Evolutionary conservation across 2,797 vertebrate species (phyloP).

Genomic region (Antrozous pallidus): DNA sequence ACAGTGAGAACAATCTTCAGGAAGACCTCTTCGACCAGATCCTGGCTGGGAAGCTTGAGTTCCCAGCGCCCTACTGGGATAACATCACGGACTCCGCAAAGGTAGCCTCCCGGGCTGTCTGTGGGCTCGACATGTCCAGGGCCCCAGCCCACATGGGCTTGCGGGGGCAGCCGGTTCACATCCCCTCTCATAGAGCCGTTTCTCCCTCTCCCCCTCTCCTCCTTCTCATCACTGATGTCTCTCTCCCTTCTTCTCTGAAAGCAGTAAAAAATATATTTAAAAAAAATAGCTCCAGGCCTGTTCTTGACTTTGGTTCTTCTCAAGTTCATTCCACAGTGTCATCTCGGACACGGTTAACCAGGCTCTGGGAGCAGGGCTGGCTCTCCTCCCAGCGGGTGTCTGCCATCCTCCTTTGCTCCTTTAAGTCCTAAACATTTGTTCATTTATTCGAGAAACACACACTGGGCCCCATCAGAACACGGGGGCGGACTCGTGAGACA

Average conservation of each 20-base stretch:
- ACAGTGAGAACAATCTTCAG: constrained; percentile 94
- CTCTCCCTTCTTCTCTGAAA: too few species aligned
- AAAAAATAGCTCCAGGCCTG: background rate
- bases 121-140: background rate
- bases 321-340: fast-evolving
- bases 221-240: too few species aligned
- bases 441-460: background rate
- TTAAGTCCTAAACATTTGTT: too few species aligned
- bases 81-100: constrained; percentile 95
- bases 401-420: fast-evolving
- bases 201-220: too few species aligned
- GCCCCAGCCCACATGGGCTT: fast-evolving
- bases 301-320: background rate
- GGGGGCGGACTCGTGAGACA: too few species aligned
- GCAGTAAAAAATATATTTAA: too few species aligned
- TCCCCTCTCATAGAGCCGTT: too few species aligned
- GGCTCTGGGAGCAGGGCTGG: background rate
- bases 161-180: too few species aligned
- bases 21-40: constrained; percentile 99
- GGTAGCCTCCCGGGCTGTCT: constrained; percentile 79
- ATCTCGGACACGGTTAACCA: background rate
- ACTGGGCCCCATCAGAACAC: background rate
- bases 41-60: constrained; percentile 92
- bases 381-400: background rate
- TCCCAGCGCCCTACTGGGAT: constrained; percentile 98